Percentiles rank a stretch among this genome's conserved stretches.
These are phyloP conservation scores for Rotaria macrura DNA, from an alignment of 2,888 invertebrate genomes.

Conservation along the genomic window DNA sequence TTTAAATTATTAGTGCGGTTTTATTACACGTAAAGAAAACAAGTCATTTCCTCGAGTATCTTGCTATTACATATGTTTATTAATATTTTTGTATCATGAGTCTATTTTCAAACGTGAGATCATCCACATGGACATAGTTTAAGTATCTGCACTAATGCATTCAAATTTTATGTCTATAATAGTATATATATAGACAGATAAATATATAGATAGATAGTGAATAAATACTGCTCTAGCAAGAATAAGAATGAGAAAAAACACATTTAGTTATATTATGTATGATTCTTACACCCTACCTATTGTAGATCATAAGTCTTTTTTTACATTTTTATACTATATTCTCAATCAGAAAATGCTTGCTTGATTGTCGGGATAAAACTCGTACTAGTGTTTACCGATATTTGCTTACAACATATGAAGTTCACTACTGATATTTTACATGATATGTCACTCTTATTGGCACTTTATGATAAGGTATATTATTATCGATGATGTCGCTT, in stretches of 20 bases:
- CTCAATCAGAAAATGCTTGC: not conserved
- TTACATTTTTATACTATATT: no score
- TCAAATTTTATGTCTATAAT: no score
- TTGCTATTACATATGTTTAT: no score
- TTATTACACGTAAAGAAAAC: not conserved
- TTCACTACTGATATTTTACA: not conserved
- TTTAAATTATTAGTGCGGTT: not conserved
- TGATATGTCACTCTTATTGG: not conserved
- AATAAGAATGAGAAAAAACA: not conserved
- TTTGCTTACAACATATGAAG: not conserved
- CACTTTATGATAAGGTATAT: not conserved
- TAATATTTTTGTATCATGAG: no score
- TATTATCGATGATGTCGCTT: not conserved
- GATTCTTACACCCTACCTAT: not conserved
- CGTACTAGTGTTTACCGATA: not conserved
- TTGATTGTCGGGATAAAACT: not conserved
- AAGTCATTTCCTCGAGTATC: not conserved
- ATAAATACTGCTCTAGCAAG: not conserved
- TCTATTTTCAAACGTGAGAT: no score
- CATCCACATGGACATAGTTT: no score
- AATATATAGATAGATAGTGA: no score
- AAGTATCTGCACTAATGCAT: no score
- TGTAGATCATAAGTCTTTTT: not conserved
- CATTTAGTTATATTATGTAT: not conserved
- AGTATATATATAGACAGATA: no score